These are phyloP conservation scores for Setipinna tenuifilis DNA, from an alignment of 2,797 vertebrate genomes.

Conservation along the genomic window DNA sequence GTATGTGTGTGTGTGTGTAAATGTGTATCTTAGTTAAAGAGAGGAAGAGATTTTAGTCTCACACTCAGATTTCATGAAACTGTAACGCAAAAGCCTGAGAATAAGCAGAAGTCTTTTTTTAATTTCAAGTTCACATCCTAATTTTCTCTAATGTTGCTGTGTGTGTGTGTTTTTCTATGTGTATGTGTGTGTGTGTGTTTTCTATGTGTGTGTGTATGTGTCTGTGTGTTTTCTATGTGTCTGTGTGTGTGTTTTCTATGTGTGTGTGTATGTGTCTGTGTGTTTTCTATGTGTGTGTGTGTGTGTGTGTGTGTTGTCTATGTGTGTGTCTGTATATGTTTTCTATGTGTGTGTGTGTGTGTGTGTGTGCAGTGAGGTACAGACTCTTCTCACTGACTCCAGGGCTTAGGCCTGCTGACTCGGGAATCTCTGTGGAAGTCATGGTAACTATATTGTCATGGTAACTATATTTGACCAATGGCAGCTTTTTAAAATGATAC, in stretches of 20 bases:
- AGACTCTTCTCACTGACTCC: slow-evolving; percentile 71
- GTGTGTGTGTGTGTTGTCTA: background rate
- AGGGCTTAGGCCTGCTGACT: slow-evolving; percentile 60
- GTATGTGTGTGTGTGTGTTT: background rate
- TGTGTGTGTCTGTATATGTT: too few species aligned
- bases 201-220: background rate
- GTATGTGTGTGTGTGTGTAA: too few species aligned
- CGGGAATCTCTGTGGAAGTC: slow-evolving; percentile 59
- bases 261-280: background rate
- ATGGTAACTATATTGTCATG: slow-evolving; percentile 66
- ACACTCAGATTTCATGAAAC: too few species aligned
- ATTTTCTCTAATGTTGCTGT: too few species aligned
- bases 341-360: slow-evolving; percentile 5
- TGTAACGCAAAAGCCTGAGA: too few species aligned
- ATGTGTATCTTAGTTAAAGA: too few species aligned
- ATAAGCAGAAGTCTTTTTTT: too few species aligned
- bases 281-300: too few species aligned
- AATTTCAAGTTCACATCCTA: too few species aligned
- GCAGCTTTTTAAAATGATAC: background rate
- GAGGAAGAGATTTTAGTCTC: too few species aligned
- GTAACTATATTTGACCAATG: slow-evolving; percentile 51
- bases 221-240: background rate
- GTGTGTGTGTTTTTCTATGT: too few species aligned
- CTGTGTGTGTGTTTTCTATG: background rate
- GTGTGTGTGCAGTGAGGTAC: slow-evolving; percentile 60